A percentile compares a stretch with the other conserved stretches of the same genome.
Evolutionary conservation across 1,140 invertebrate species (phyloP).

Genomic region (Drosophila micromelanica): DNA sequence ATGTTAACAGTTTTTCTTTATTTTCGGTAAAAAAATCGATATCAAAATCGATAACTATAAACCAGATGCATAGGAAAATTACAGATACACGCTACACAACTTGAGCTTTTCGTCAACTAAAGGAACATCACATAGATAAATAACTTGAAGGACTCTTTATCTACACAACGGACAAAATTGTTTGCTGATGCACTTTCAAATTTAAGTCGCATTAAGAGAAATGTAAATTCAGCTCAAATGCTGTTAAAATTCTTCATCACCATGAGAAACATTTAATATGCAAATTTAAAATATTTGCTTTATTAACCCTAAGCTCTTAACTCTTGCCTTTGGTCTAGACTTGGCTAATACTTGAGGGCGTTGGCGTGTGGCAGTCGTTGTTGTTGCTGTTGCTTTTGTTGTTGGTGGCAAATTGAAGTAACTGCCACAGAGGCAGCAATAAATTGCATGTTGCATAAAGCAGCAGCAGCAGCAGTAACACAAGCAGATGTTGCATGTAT

Average conservation of each 20-base stretch:
- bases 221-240: neutral
- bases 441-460: constrained; percentile 69
- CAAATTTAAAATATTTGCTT: constrained; percentile 7
- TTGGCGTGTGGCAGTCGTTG: constrained; percentile 10
- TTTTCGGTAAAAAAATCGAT: too few species aligned
- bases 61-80: too few species aligned
- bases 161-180: too few species aligned
- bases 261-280: constrained; percentile 14
- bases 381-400: constrained; percentile 4
- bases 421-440: constrained; percentile 55
- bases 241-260: too few species aligned
- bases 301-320: neutral
- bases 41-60: too few species aligned
- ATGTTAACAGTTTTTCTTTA: too few species aligned
- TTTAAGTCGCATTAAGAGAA: too few species aligned
- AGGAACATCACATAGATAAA: too few species aligned
- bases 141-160: too few species aligned
- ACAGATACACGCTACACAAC: too few species aligned
- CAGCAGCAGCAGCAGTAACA: constrained; percentile 27
- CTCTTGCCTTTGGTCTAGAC: constrained; percentile 12
- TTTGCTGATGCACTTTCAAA: too few species aligned
- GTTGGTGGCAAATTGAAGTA: constrained; percentile 35
- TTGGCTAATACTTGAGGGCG: constrained; percentile 13
- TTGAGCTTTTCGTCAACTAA: too few species aligned
- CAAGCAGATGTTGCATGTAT: constrained; percentile 19